Evolutionary conservation across 2,888 invertebrate genomes (phyloP).

Genomic region (Sacculina carcini): DNA sequence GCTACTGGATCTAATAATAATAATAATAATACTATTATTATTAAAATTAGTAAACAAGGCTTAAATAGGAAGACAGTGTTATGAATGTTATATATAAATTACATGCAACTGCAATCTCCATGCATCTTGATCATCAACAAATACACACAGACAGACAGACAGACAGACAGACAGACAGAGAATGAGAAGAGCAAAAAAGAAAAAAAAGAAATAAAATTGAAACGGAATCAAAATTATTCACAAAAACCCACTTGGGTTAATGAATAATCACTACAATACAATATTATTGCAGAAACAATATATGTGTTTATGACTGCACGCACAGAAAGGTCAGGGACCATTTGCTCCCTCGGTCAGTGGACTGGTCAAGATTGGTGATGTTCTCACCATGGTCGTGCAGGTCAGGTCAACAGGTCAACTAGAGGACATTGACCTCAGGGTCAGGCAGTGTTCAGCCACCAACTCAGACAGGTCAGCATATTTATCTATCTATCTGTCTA

Average conservation of each 20-base stretch:
- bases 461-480: not conserved
- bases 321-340: conserved; percentile 38
- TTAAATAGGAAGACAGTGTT: too few species aligned
- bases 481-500: too few species aligned
- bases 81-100: too few species aligned
- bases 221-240: not conserved
- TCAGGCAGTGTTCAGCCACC: not conserved
- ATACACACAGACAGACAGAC: too few species aligned
- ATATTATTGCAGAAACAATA: not conserved
- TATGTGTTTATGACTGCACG: not conserved
- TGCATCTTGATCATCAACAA: too few species aligned
- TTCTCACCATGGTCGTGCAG: conserved; percentile 50
- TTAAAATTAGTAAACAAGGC: too few species aligned
- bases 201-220: not conserved
- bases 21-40: too few species aligned
- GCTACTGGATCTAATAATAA: not conserved
- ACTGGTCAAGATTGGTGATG: conserved; percentile 50
- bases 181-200: not conserved
- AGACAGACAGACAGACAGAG: not conserved
- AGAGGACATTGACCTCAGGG: conserved; percentile 19
- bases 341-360: conserved; percentile 47
- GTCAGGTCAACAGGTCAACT: too few species aligned
- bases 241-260: too few species aligned
- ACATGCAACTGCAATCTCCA: too few species aligned
- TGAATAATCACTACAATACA: not conserved